Evolutionary conservation across 2,113 vertebrate species (phyloP).

Genomic region (Sphaerodactylus townsendi): DNA sequence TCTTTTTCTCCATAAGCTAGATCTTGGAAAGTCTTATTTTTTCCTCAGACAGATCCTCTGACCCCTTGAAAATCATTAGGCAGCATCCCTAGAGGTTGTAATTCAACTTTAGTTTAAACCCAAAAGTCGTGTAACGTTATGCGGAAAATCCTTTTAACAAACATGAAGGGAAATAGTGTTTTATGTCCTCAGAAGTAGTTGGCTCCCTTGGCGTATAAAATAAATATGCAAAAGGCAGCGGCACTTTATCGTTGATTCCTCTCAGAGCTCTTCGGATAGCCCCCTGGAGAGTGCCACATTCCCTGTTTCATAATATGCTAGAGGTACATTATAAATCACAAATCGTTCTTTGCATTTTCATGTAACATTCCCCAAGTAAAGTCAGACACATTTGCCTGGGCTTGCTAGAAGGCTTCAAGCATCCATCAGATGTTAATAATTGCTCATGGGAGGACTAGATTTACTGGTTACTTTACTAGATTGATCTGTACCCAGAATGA

Average conservation of each 20-base stretch:
- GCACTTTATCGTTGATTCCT: not conserved
- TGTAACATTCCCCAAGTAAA: slow-evolving; percentile 3
- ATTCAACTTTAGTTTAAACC: slow-evolving; percentile 3
- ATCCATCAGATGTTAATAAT: not conserved
- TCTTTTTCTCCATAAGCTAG: too few relatives aligned
- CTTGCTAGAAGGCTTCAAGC: not conserved
- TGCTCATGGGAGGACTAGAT: slow-evolving; percentile 6
- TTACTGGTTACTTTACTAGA: slow-evolving; percentile 9
- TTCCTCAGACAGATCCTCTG: not conserved
- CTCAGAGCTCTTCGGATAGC: not conserved
- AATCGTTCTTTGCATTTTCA: slow-evolving; percentile 14
- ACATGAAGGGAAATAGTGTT: not conserved
- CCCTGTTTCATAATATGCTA: slow-evolving; percentile 10
- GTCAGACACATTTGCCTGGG: not conserved
- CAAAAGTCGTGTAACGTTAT: slow-evolving; percentile 6
- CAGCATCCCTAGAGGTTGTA: not conserved
- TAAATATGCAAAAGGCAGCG: slow-evolving; percentile 26
- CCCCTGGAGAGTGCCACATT: slow-evolving; percentile 9
- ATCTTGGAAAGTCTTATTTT: not conserved
- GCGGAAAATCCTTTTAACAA: not conserved
- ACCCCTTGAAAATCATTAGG: not conserved
- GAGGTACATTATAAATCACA: slow-evolving; percentile 8
- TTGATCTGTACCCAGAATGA: slow-evolving; percentile 3
- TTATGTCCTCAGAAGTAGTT: not conserved
- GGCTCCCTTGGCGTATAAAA: slow-evolving; percentile 9